Evolutionary conservation across 2,113 vertebrate species (phyloP).

Genomic region (Nipponia nippon): DNA sequence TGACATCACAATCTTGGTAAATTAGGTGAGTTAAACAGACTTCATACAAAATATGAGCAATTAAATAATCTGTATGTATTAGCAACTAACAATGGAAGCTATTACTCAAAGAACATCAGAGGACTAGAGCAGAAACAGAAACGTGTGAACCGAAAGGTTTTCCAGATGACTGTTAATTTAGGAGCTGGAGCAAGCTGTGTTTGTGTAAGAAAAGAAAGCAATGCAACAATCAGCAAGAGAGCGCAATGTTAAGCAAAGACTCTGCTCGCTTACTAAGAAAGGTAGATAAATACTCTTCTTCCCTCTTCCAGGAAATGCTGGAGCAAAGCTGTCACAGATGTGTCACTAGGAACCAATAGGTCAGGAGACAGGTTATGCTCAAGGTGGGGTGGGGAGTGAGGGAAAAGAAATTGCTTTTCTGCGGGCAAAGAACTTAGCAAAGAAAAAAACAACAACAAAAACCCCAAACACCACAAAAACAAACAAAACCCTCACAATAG

Average conservation of each 20-base stretch:
- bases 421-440: background rate
- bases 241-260: background rate
- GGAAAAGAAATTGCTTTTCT: background rate
- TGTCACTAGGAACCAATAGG: background rate
- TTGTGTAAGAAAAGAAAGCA: background rate
- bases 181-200: background rate
- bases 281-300: background rate
- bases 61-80: background rate
- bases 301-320: background rate
- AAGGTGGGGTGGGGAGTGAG: background rate
- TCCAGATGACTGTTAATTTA: background rate
- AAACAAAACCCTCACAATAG: background rate
- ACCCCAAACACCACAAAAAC: fast-evolving
- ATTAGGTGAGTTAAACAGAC: background rate
- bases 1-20: background rate
- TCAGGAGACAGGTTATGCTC: background rate
- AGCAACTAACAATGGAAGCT: background rate
- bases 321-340: background rate
- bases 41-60: background rate
- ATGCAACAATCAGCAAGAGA: background rate
- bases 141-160: background rate
- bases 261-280: background rate
- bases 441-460: background rate
- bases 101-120: background rate
- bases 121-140: background rate